Conservation (phyloP, 92 coral and sea anemone genomes). For the Anthopleura xanthogrammica region DNA sequence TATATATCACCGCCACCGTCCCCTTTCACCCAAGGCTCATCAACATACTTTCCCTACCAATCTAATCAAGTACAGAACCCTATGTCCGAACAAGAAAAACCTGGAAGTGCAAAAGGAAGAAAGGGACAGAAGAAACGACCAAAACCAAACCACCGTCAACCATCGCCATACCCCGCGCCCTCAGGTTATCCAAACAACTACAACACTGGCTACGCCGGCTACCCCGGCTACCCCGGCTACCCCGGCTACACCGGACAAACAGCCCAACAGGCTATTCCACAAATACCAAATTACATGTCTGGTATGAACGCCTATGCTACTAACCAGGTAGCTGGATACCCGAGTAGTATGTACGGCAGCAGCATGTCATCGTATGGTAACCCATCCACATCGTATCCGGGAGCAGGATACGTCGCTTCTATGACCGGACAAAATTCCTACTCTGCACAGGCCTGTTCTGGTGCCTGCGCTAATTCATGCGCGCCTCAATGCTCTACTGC, state of each 20-base stretch:
- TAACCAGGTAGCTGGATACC: conserved; percentile 5
- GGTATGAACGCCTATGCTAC: background rate
- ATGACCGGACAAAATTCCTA: background rate
- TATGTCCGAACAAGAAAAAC: background rate
- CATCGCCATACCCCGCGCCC: background rate
- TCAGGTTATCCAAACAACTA: conserved; percentile 1
- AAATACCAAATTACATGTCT: background rate
- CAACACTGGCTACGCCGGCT: background rate
- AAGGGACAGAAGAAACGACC: background rate
- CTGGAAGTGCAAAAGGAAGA: background rate
- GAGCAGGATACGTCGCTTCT: background rate
- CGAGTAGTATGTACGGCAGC: background rate
- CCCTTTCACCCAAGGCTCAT: background rate
- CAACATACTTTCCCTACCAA: background rate
- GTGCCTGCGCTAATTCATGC: conserved; percentile 1
- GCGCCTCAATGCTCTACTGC: conserved; percentile 6
- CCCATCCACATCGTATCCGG: background rate
- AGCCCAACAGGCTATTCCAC: background rate
- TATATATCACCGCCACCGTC: background rate
- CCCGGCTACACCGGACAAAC: background rate
- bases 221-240: too few relatives aligned
- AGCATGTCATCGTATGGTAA: background rate
- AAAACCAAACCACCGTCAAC: background rate
- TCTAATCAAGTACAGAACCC: background rate
- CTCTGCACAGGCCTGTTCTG: background rate